Evolutionary conservation across 2,113 vertebrate species (phyloP), one percentile per base, ranked within the genome.

Genomic region (Centropus unirufus): DNA sequence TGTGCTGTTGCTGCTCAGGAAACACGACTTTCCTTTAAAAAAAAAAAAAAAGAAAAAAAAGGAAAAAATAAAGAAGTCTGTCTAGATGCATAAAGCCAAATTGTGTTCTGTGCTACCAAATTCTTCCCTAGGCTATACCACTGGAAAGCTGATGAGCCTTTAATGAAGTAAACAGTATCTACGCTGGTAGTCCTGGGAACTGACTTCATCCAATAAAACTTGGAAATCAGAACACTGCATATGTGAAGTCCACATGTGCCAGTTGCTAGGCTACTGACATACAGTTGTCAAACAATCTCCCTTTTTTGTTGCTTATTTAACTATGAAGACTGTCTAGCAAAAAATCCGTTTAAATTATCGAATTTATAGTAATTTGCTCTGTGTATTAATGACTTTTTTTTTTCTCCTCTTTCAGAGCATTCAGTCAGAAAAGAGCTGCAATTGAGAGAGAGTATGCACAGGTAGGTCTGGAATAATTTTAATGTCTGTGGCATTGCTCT

Each of bases 401-500:
- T 55, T 19, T 6, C 75, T 19, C 6, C 75, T 98, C 94, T 97
- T 98, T 23, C 96, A 99, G 99, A 98, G 99, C 98, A 6, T 99
- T 99, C 98, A 99, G 99, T 97, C 98, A 99, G 97, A 99, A 99
- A 96, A 99, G 99, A 97, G 98, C 99, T 89, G 98, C 99, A 73
- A 98, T 99, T 95, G 99, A 99, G 96, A 99, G 98, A 89, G 99
- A 99, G 83, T 99, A 99, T 96, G 99, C 99, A 75, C 99, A 99
- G 99, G 99, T 99, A 98, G 90, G 97, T 51, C 81, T 87, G 78
- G 63, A 69, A 61, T 74, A 23, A 49, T 80, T 86, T 80, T 64
- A 6, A 9, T 68, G 5, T 23, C 5, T 59, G 1, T 44, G 40
- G 14, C n/a, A 12, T 55, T 72, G 27, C 89, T 87, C 40, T 61